Evolutionary conservation across 2,797 vertebrate species (phyloP), one percentile per base, ranked within the genome.

Genomic region (Xerus rutilus): DNA sequence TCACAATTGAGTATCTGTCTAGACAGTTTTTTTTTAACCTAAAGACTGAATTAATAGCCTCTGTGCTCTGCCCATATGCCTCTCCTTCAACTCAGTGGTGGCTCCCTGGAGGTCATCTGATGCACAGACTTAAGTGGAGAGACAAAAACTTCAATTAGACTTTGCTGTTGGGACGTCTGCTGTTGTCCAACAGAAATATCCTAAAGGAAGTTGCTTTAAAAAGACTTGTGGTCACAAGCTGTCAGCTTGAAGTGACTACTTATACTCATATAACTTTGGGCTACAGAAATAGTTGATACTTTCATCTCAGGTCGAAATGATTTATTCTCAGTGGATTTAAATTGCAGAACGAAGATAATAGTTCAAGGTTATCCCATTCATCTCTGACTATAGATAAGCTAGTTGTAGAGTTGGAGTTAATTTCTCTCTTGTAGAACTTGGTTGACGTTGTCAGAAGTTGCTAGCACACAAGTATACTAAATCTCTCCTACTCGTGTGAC

Each of bases 151-250:
- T 95, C 81, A 76, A 73, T 57, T 64, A 73, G 69, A 73, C 78
- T 85, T 93, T 94, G 83, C 39, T 86, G 18, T 47, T 45, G 12
- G 28, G 70, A 15, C 57, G 15, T 28, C 15, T 65, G 52, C 67
- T 85, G 43, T 45, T 94, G 43, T 49, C 87, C 69, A 78, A 32
- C 21, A 86, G 54, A 93, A 74, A 88, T n/a, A 91, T 86, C 45
- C 30, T 45, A 43, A 54, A 93, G 59, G 69, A 95, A 76, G 74
- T 70, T 67, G 39, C 87, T 89, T 95, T 11, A 57, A 91, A 78
- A 94, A 92, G 43, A 49, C 52, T 39, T 30, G 6, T 39, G 74
- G 65, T 25, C 39, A 79, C 11, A 28, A 87, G 85, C 64, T 89
- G 59, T 70, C 57, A 47, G 43, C 93, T 72, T 89, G 65, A 97